Percentiles rank a stretch among this genome's conserved stretches.
Evolutionary conservation across 92 coral and sea anemone genomes (phyloP).

Genomic region (Epizoanthus scotinus): DNA sequence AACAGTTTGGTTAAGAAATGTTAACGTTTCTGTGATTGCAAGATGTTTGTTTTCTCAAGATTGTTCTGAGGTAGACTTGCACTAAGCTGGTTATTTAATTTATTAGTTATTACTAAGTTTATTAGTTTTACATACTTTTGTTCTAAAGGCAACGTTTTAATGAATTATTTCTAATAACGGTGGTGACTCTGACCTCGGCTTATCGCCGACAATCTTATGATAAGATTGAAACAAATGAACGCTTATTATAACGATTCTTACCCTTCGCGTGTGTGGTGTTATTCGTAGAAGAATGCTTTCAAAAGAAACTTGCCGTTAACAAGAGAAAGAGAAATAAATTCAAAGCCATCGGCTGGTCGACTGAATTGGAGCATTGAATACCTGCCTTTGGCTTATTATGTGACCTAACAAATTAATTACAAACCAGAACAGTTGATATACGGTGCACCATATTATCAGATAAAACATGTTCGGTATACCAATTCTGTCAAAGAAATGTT

Average conservation of each 20-base stretch:
- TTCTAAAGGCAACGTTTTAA: background rate
- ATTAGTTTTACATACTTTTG: background rate
- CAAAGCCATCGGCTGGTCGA: background rate
- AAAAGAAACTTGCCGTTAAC: slow-evolving; percentile 5
- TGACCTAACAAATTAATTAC: background rate
- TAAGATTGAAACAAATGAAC: background rate
- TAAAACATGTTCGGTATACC: too few species aligned
- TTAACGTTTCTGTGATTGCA: background rate
- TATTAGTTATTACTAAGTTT: too few species aligned
- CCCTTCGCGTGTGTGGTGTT: slow-evolving; percentile 11
- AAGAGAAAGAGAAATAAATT: background rate
- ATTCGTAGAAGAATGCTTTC: background rate
- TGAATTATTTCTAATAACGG: background rate
- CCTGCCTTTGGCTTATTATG: slow-evolving; percentile 7
- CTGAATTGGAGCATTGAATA: background rate
- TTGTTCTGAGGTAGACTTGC: background rate
- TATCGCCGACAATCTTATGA: background rate
- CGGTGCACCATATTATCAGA: too few species aligned
- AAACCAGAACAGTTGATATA: background rate
- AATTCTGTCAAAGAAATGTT: background rate
- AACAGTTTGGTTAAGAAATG: background rate
- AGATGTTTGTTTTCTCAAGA: slow-evolving; percentile 4
- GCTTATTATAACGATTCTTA: too few species aligned
- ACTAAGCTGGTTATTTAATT: background rate
- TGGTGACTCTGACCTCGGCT: background rate